These are phyloP conservation scores for Falco columbarius DNA, from an alignment of 2,797 vertebrate species.

Conservation along the genomic window DNA sequence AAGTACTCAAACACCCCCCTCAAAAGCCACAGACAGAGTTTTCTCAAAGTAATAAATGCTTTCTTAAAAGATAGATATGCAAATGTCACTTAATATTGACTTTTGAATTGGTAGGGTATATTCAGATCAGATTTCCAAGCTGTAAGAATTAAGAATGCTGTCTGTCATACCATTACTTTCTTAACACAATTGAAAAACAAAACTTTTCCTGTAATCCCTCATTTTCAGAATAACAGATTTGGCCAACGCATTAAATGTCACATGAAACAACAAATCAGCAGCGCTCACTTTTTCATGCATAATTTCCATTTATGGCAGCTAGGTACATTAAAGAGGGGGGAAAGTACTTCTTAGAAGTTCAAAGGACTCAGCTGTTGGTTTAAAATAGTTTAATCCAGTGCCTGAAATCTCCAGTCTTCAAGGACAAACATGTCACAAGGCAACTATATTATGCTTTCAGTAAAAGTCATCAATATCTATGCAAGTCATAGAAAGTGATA, in stretches of 20 bases:
- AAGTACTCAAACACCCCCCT: neutral
- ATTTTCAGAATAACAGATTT: neutral
- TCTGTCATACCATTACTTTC: neutral
- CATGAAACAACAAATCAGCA: neutral
- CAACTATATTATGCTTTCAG: neutral
- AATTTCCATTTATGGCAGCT: neutral
- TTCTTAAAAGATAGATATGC: neutral
- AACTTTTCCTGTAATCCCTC: neutral
- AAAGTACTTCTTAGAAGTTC: neutral
- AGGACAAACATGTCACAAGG: neutral
- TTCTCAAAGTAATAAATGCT: neutral
- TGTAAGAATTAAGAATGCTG: neutral
- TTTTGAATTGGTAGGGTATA: neutral
- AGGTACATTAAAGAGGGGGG: neutral
- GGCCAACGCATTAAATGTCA: neutral
- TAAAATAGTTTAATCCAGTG: neutral
- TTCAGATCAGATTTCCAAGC: neutral
- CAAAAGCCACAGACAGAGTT: neutral
- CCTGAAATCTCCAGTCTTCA: neutral
- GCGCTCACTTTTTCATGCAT: neutral
- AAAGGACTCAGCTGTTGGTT: neutral
- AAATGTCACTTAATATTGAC: neutral
- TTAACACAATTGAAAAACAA: neutral
- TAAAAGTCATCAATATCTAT: neutral
- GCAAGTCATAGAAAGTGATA: neutral